These are phyloP conservation scores for Phrynosoma platyrhinos DNA, from an alignment of 2,113 vertebrate genomes.

Conservation along the genomic window DNA sequence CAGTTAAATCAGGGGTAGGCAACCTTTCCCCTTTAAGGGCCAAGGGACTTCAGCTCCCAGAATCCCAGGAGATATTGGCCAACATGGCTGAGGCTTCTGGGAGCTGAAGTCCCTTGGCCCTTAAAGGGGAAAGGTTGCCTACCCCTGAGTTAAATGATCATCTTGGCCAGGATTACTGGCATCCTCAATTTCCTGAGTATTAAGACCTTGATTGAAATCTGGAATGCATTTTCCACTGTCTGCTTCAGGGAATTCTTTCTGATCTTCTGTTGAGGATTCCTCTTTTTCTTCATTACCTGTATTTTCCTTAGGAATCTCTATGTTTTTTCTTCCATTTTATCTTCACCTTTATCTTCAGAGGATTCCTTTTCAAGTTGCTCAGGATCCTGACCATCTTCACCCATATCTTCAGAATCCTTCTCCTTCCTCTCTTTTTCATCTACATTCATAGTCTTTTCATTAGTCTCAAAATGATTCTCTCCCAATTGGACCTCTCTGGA, in stretches of 20 bases:
- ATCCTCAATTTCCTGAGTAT: slow-evolving; percentile 84
- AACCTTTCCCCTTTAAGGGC: too few relatives aligned
- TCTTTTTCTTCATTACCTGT: slow-evolving; percentile 69
- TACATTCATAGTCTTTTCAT: too few relatives aligned
- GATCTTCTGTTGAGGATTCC: slow-evolving; percentile 65
- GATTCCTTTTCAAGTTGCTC: too few relatives aligned
- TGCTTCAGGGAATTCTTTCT: slow-evolving; percentile 62
- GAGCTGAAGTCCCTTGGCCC: too few relatives aligned
- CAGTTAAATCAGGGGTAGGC: too few relatives aligned
- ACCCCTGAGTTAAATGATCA: slow-evolving; percentile 71
- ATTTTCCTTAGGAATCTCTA: slow-evolving; percentile 65
- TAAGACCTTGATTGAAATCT: slow-evolving; percentile 76
- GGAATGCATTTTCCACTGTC: slow-evolving; percentile 69
- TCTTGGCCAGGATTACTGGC: slow-evolving; percentile 72
- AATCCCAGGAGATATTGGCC: too few relatives aligned
- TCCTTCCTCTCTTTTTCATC: too few relatives aligned
- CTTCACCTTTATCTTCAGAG: slow-evolving; percentile 57
- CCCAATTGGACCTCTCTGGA: slow-evolving; percentile 58
- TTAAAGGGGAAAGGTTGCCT: too few relatives aligned
- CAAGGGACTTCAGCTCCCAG: too few relatives aligned
- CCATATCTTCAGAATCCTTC: too few relatives aligned
- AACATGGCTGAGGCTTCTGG: too few relatives aligned
- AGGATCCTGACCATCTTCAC: too few relatives aligned
- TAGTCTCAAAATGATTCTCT: slow-evolving; percentile 81
- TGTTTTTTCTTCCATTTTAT: slow-evolving; percentile 68